Evolutionary conservation across 2,888 invertebrate species (phyloP), one percentile per base, ranked within the genome.

Genomic region (Drosophila borealis): DNA sequence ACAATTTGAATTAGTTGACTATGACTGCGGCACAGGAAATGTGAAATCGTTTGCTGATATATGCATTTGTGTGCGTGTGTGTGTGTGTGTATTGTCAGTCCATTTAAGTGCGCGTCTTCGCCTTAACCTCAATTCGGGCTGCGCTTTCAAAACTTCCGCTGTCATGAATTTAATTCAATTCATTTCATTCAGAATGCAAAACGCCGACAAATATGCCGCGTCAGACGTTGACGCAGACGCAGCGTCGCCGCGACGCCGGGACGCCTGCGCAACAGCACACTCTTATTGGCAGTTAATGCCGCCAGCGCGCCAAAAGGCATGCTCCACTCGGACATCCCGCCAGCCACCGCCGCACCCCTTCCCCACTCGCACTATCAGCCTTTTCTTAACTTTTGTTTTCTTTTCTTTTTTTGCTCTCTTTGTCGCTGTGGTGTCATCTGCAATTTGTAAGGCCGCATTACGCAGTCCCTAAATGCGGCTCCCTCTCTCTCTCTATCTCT

Each of bases 101-200:
- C 59, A 69, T 70, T 69, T 71, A 63, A 59, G 62, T 65, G 61
- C 55, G 13, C 59, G 41, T 59, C 68, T 62, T 62, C 41, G 66
- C 64, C 56, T 64, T 74, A 78, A 74, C 77, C 74, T 62, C 70
- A 70, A 68, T 78, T 64, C 64, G 73, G 62, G 34, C 53, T 49
- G 21, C 56, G 73, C 65, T 63, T 69, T 78, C 70, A 77, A 84
- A 82, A 86, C 86, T 86, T 82, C 86, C 81, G 87, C 74, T 82
- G 72, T 74, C 70, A 63, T 68, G 83, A 80, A 60, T 77, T 64
- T 68, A 65, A 69, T 74, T 67, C 68, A 73, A 61, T 54, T 64
- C 67, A 63, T 51, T 67, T 67, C 76, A 74, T 74, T 83, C 74
- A 82, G 66, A 80, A 77, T 71, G 77, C 80, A 64, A 74, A 86